phyloP scores from a whole-genome alignment of 2,797 vertebrate genomes.

The Chaetodon trifasciatus region DNA sequence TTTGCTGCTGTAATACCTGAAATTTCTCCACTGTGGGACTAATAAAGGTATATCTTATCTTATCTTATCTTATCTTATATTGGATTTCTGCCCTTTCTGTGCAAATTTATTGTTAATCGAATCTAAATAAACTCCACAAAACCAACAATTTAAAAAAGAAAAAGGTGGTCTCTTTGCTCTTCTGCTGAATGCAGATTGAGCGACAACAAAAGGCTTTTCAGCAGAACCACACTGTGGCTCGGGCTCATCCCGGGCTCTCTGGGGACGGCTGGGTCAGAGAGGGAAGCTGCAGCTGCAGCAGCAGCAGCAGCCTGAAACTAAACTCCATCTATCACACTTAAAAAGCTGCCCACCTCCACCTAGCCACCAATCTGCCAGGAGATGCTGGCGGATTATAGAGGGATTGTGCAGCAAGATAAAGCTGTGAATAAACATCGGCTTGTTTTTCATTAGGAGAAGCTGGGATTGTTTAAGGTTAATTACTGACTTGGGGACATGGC shows the following conservation, averaged over 20 bases:
- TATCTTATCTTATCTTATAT: too few species aligned
- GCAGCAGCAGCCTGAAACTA: constrained; percentile 74
- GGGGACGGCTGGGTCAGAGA: constrained; percentile 70
- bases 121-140: constrained; percentile 26
- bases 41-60: too few species aligned
- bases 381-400: constrained; percentile 68
- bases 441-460: constrained; percentile 72
- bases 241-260: constrained; percentile 58
- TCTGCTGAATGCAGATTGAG: constrained; percentile 68
- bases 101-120: constrained; percentile 14
- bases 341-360: constrained; percentile 78
- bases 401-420: constrained; percentile 67
- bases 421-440: constrained; percentile 61
- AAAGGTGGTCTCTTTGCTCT: constrained; percentile 25
- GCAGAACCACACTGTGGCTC: constrained; percentile 69
- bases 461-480: constrained; percentile 78
- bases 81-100: background rate
- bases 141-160: background rate
- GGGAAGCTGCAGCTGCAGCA: constrained; percentile 50
- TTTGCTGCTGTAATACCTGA: too few species aligned
- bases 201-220: constrained; percentile 76
- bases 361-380: constrained; percentile 63
- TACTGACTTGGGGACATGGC: constrained; percentile 65
- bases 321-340: constrained; percentile 88
- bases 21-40: too few species aligned